phyloP scores from a whole-genome alignment of 2,113 vertebrate species.

The Saccopteryx leptura region DNA sequence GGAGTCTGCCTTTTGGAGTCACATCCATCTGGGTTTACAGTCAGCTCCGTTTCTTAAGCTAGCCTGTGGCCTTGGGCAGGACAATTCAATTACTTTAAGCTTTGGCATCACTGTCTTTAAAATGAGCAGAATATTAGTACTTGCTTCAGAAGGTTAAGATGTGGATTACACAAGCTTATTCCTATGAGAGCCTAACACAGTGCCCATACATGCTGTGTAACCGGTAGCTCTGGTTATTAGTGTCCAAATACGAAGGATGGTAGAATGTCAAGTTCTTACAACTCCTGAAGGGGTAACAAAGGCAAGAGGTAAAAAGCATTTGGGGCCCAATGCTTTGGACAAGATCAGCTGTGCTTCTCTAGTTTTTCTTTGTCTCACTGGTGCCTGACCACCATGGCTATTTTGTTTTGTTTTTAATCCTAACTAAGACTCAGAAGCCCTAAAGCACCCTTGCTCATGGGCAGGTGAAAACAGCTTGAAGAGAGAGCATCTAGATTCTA shows the following conservation, averaged over 20 bases:
- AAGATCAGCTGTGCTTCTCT: neutral
- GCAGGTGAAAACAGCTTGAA: neutral
- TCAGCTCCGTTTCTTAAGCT: neutral
- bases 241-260: neutral
- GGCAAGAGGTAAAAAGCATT: neutral
- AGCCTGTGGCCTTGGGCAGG: neutral
- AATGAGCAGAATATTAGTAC: constrained; percentile 26
- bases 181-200: neutral
- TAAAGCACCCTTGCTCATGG: neutral
- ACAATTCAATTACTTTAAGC: neutral
- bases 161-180: neutral
- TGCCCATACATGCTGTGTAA: neutral
- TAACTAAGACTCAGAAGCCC: neutral
- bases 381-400: neutral
- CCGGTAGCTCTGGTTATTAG: neutral
- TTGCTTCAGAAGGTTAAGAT: neutral
- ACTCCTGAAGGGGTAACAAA: neutral
- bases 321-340: constrained; percentile 5
- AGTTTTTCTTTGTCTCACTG: neutral
- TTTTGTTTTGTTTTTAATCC: neutral
- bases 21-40: neutral
- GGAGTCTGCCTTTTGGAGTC: neutral
- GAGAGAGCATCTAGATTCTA: neutral
- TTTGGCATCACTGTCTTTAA: constrained; percentile 12
- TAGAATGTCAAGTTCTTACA: constrained; percentile 22